Conservation (phyloP, 2,113 vertebrate species). For the Charadrius vociferus region DNA sequence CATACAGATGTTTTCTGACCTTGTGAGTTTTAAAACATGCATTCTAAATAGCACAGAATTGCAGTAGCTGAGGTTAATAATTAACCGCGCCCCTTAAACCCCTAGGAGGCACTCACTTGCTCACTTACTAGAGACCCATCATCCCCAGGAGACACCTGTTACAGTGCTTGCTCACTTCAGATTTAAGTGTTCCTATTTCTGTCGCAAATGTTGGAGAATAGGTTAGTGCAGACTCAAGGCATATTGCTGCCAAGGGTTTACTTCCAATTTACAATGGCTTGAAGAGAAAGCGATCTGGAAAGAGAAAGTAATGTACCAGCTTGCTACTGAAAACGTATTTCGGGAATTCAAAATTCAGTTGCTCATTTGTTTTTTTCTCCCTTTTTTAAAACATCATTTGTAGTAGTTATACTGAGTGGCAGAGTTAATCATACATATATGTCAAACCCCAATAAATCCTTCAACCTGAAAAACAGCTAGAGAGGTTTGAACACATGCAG, state of each 20-base stretch:
- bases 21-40: conserved; percentile 27
- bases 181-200: conserved; percentile 50
- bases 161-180: not conserved
- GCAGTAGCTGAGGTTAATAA: conserved; percentile 19
- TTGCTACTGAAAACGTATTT: not conserved
- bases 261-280: conserved; percentile 9
- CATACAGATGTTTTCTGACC: conserved; percentile 27
- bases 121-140: conserved; percentile 3
- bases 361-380: not conserved
- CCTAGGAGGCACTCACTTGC: conserved; percentile 2
- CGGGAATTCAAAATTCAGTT: not conserved
- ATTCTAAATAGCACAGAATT: not conserved
- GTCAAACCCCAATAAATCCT: not conserved
- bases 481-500: not conserved
- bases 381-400: not conserved
- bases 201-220: not conserved
- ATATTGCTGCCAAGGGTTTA: conserved; percentile 11
- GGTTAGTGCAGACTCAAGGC: conserved; percentile 19
- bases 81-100: not conserved
- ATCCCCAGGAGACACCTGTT: conserved; percentile 7
- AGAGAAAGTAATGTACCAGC: not conserved
- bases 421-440: not conserved
- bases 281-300: not conserved
- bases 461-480: not conserved
- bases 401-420: not conserved